phyloP scores from a whole-genome alignment of 2,113 vertebrate genomes.

The Chloropsis cyanopogon region DNA sequence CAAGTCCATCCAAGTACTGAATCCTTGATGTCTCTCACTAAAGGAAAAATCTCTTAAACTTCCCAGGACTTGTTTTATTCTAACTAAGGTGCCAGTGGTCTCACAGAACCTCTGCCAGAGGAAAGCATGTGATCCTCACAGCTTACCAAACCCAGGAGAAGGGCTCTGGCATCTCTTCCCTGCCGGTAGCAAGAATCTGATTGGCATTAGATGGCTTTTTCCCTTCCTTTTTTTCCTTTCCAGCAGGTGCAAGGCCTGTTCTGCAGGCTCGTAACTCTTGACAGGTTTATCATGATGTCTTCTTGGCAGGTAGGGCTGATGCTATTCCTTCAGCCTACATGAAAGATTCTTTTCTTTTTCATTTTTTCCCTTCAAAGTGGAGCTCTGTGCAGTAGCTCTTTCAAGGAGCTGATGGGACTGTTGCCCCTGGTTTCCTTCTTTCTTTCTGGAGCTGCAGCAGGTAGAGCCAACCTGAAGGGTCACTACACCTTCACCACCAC shows the following conservation, averaged over 20 bases:
- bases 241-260: constrained; percentile 58
- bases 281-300: constrained; percentile 28
- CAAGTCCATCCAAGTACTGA: neutral
- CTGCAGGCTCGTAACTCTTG: constrained; percentile 19
- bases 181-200: constrained; percentile 16
- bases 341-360: neutral
- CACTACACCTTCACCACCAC: neutral
- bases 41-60: neutral
- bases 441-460: neutral
- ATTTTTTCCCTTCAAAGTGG: neutral
- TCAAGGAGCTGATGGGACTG: neutral
- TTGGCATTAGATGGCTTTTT: constrained; percentile 11
- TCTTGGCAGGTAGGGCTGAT: constrained; percentile 49
- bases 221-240: neutral
- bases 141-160: neutral
- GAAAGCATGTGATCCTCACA: neutral
- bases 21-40: neutral
- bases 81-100: neutral
- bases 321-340: neutral
- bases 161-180: constrained; percentile 10
- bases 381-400: neutral
- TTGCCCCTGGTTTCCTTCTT: neutral
- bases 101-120: constrained; percentile 5
- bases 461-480: neutral
- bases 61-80: neutral